Conservation (phyloP, 2,888 invertebrate genomes). For the Acronicta psi region DNA sequence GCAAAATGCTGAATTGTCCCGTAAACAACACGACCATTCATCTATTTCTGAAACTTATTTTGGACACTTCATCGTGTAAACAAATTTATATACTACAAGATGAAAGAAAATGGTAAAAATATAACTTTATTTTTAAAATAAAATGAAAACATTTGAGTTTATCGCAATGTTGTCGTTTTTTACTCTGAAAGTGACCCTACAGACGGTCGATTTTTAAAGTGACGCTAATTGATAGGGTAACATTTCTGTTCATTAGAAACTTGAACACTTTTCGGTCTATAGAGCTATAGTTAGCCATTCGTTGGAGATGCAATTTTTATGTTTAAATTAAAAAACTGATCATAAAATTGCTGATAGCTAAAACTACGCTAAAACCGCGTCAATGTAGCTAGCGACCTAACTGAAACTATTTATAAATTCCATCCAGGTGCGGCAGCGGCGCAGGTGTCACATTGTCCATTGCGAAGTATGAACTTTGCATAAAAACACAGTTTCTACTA, state of each 20-base stretch:
- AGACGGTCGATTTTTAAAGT: too few relatives aligned
- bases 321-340: background rate
- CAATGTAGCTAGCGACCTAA: constrained; percentile 64
- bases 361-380: constrained; percentile 42
- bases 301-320: too few relatives aligned
- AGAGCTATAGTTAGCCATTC: too few relatives aligned
- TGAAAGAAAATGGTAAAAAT: constrained; percentile 11
- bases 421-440: constrained; percentile 77
- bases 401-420: constrained; percentile 81
- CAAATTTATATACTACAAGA: constrained; percentile 8
- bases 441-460: constrained; percentile 84
- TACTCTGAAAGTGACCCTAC: too few relatives aligned
- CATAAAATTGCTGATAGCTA: constrained; percentile 16
- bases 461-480: constrained; percentile 81
- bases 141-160: background rate
- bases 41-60: constrained; percentile 16
- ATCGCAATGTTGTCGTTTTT: too few relatives aligned
- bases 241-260: too few relatives aligned
- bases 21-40: constrained; percentile 20
- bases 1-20: constrained; percentile 3
- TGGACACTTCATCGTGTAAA: constrained; percentile 19
- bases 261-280: too few relatives aligned
- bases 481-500: constrained; percentile 73
- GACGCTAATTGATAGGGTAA: too few relatives aligned
- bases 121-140: background rate